Conservation (phyloP, 2,888 invertebrate genomes). For the Ennomos fuscantarius region DNA sequence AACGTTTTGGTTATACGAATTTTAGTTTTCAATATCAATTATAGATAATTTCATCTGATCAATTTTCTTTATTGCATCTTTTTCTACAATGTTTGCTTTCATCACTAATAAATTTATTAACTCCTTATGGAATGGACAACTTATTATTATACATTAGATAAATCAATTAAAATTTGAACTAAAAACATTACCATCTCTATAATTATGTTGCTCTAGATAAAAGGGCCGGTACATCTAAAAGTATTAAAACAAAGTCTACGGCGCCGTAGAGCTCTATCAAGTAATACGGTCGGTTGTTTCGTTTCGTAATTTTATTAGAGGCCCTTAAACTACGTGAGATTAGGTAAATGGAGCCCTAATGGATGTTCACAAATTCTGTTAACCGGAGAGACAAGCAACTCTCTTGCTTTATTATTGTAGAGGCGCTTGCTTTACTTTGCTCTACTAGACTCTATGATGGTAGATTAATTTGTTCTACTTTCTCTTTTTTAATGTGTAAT, state of each 20-base stretch:
- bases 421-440: conserved; percentile 6
- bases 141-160: too few species aligned
- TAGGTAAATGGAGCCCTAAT: conserved; percentile 61
- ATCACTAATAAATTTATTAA: too few species aligned
- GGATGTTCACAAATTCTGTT: conserved; percentile 58
- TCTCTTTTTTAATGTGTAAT: not conserved
- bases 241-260: conserved; percentile 27
- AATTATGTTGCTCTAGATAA: conserved; percentile 9
- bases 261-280: conserved; percentile 15
- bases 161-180: too few species aligned
- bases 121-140: too few species aligned
- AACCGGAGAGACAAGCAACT: conserved; percentile 35
- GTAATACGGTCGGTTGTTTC: conserved; percentile 44
- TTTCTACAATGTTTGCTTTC: too few species aligned
- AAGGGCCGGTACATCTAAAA: conserved; percentile 17
- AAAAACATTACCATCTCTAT: too few species aligned
- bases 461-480: not conserved
- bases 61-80: too few species aligned
- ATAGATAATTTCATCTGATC: too few species aligned
- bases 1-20: too few species aligned
- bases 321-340: conserved; percentile 53
- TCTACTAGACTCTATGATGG: conserved; percentile 5
- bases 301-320: conserved; percentile 55
- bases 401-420: conserved; percentile 5
- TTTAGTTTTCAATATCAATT: too few species aligned